These are phyloP conservation scores for Cotesia glomerata DNA, from an alignment of 1,140 invertebrate species.

Conservation along the genomic window DNA sequence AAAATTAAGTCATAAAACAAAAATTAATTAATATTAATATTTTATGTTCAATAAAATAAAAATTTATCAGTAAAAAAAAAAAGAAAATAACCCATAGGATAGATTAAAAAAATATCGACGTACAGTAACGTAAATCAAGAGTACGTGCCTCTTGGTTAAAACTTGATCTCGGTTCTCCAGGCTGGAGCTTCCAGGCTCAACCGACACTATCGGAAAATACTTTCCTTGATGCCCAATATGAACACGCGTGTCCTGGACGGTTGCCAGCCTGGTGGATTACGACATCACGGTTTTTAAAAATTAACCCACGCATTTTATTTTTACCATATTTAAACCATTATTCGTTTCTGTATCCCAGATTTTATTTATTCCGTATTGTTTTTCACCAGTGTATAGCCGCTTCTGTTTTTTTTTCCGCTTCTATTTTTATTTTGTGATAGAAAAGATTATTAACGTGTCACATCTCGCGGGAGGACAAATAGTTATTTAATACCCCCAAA, in stretches of 20 bases:
- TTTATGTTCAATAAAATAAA: no score
- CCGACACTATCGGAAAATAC: conserved; percentile 40
- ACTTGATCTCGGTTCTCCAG: not conserved
- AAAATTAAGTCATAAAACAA: no score
- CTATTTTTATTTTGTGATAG: no score
- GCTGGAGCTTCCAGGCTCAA: not conserved
- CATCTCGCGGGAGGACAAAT: not conserved
- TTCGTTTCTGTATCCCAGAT: not conserved
- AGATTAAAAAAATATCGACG: not conserved
- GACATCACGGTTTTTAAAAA: not conserved
- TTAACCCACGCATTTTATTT: not conserved
- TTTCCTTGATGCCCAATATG: conserved; percentile 31
- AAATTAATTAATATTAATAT: no score
- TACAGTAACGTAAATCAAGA: not conserved
- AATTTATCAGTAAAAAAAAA: no score
- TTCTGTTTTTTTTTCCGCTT: no score
- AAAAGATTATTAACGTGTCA: no score
- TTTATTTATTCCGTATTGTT: not conserved
- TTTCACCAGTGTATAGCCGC: no score
- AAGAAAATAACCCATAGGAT: not conserved
- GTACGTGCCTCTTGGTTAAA: not conserved
- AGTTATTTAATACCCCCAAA: not conserved
- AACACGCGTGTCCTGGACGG: conserved; percentile 28
- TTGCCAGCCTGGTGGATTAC: conserved; percentile 14
- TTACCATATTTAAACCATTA: not conserved